phyloP scores from a whole-genome alignment of 2,113 vertebrate genomes.

The Opisthocomus hoazin region DNA sequence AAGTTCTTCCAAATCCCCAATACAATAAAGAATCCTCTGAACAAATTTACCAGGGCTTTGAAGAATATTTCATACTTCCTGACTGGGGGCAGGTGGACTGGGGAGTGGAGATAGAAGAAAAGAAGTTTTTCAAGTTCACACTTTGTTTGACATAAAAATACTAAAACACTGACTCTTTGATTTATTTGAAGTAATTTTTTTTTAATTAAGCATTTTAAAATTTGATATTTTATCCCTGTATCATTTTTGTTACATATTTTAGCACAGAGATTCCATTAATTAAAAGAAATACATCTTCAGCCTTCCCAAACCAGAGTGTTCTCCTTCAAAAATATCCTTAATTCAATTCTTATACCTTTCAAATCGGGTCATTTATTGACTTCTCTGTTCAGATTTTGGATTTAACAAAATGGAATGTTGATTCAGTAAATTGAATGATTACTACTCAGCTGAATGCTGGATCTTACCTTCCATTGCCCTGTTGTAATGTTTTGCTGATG shows the following conservation, averaged over 20 bases:
- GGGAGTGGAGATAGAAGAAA: no score
- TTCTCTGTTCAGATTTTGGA: not conserved
- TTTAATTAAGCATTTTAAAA: not conserved
- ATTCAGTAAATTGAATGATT: not conserved
- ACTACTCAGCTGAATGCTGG: not conserved
- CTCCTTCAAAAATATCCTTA: not conserved
- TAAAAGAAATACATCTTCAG: not conserved
- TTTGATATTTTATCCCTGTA: not conserved
- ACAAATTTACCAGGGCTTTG: not conserved
- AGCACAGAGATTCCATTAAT: not conserved
- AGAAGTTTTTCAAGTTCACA: not conserved
- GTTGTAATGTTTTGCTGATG: not conserved
- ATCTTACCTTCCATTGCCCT: not conserved
- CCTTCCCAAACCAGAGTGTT: not conserved
- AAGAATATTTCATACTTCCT: not conserved
- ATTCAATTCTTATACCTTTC: not conserved
- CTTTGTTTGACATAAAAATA: not conserved
- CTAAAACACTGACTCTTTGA: not conserved
- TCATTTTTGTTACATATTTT: not conserved
- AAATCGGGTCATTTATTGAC: not conserved
- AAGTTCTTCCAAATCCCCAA: not conserved
- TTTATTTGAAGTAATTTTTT: not conserved
- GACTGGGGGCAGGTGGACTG: no score
- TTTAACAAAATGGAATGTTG: not conserved
- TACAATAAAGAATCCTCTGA: not conserved